A percentile compares a stretch with the other conserved stretches of the same genome.
Conservation (phyloP, 2,888 invertebrate genomes). For the Epinotia brunnichana region DNA sequence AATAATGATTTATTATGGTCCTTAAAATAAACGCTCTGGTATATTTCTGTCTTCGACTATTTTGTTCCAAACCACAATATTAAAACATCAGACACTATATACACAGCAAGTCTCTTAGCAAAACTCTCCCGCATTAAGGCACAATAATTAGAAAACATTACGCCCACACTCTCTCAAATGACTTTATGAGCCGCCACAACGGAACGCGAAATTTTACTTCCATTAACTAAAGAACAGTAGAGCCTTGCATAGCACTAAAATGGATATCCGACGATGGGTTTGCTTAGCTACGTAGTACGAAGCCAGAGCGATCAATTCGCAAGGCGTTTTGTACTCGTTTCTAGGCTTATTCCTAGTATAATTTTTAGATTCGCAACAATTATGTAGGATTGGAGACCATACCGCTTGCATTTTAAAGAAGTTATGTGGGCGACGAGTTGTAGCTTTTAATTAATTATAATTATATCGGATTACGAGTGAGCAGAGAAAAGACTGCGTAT, state of each 20-base stretch:
- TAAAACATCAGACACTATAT: neutral
- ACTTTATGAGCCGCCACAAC: conserved; percentile 23
- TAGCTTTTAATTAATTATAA: no score
- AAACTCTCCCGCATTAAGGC: neutral
- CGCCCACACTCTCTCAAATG: conserved; percentile 25
- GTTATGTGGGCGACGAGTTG: neutral
- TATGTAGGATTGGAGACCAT: neutral
- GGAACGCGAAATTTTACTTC: conserved; percentile 39
- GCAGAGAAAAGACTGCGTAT: no score
- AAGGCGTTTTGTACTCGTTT: neutral
- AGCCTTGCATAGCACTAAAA: neutral
- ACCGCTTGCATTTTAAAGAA: no score
- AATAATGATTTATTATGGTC: no score
- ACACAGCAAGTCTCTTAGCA: conserved; percentile 8
- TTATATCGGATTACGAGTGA: no score
- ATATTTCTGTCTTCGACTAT: neutral
- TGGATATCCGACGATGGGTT: neutral
- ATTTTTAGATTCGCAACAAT: neutral
- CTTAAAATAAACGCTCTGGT: no score
- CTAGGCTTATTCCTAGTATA: neutral
- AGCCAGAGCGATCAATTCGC: neutral
- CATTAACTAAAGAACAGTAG: conserved; percentile 10
- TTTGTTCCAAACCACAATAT: neutral
- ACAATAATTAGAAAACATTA: conserved; percentile 35
- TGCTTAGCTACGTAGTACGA: no score